A percentile compares a stretch with the other conserved stretches of the same genome.
phyloP scores from a whole-genome alignment of 2,113 vertebrate genomes.

The Vireo altiloquus region DNA sequence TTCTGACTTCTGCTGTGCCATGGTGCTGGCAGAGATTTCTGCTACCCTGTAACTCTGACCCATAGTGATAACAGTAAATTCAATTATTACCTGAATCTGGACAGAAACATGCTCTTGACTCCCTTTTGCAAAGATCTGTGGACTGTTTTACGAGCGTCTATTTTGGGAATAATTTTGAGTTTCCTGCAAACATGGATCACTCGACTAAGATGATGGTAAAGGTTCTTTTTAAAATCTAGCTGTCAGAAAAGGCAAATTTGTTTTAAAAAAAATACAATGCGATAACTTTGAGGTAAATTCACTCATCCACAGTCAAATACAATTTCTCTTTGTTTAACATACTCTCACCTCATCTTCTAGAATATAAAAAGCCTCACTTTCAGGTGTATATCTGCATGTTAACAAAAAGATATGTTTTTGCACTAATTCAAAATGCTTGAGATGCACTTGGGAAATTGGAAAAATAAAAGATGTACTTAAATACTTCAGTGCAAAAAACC shows the following conservation, averaged over 20 bases:
- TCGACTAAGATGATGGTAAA: neutral
- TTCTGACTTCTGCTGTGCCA: neutral
- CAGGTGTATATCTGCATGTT: rapidly evolving
- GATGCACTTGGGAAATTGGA: neutral
- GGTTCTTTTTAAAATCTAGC: neutral
- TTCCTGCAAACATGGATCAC: neutral
- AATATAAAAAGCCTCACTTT: neutral
- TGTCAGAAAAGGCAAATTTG: neutral
- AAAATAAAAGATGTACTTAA: neutral
- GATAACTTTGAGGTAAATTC: neutral
- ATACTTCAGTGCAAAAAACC: neutral
- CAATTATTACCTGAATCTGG: neutral
- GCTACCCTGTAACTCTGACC: neutral
- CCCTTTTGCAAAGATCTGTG: neutral
- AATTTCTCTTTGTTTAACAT: neutral
- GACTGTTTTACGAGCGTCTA: neutral
- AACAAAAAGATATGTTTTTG: neutral
- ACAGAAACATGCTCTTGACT: neutral
- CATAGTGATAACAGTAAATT: neutral
- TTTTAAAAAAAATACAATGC: neutral
- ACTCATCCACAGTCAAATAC: neutral
- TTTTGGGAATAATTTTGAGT: neutral
- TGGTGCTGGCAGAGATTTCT: neutral
- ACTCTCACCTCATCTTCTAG: neutral
- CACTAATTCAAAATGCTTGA: neutral